phyloP scores from a whole-genome alignment of 2,888 invertebrate genomes.

The Anarsia innoxiella region DNA sequence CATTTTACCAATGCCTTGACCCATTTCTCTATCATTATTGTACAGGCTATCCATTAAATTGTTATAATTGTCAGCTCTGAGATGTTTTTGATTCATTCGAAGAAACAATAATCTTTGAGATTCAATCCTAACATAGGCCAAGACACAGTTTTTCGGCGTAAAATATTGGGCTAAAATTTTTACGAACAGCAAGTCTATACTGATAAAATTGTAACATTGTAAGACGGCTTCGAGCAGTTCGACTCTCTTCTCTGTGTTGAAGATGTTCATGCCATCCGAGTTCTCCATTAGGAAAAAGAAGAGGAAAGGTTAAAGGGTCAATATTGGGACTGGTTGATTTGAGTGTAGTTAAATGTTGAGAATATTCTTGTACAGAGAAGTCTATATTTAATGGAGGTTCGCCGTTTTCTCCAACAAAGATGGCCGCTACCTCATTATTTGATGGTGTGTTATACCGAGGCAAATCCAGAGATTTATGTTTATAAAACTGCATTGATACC shows the following conservation, averaged over 20 bases:
- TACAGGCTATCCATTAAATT: conserved; percentile 27
- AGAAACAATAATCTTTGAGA: conserved; percentile 19
- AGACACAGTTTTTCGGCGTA: conserved; percentile 16
- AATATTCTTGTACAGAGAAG: conserved; percentile 19
- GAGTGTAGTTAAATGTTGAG: conserved; percentile 18
- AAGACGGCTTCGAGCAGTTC: conserved; percentile 14
- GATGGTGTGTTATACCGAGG: conserved; percentile 17
- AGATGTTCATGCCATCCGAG: conserved; percentile 15
- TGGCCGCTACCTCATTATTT: conserved; percentile 18
- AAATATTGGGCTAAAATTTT: conserved; percentile 14
- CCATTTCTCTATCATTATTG: conserved; percentile 19
- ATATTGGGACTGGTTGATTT: conserved; percentile 17
- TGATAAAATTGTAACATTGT: conserved; percentile 17
- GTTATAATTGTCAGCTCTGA: conserved; percentile 20
- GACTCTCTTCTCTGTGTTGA: conserved; percentile 13
- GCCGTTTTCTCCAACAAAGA: conserved; percentile 19
- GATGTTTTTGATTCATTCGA: conserved; percentile 19
- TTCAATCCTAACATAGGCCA: conserved; percentile 20
- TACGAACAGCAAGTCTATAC: conserved; percentile 14
- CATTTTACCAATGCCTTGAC: conserved; percentile 25
- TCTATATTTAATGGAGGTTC: conserved; percentile 19
- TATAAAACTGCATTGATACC: conserved; percentile 20
- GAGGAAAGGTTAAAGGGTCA: conserved; percentile 14
- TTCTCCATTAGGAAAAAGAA: conserved; percentile 16
- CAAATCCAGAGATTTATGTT: conserved; percentile 17